Base-by-base conservation (phyloP, 2,888 invertebrate genomes). In the Bibio marci region DNA sequence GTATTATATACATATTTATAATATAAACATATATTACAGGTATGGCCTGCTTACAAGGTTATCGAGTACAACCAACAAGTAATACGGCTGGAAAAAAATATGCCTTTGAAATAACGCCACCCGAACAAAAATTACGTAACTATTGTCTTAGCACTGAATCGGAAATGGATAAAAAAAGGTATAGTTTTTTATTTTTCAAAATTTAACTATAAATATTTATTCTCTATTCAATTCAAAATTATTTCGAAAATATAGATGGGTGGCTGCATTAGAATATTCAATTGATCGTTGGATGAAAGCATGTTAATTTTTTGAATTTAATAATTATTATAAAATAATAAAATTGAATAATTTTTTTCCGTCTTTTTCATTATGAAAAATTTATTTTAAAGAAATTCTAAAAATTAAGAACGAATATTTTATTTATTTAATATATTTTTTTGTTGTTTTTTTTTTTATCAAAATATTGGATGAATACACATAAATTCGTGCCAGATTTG, bases 61-160 rank as follows among this genome's bases (percentile, higher is more conserved):
- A 91, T 64, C 75, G 79, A 55, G 85, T 92, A 47, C 88, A 90
- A 62, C 80, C 78, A 32, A 76, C 80, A 46, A 56, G 58, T 10
- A 75, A 79, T 25, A 72, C 80, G 5, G 80, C 83, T n/a, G 83
- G 83, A 37, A 85, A 86, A 62, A 88, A 88, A 58, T 82, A 80
- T 58, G 85, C 88, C 14, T 94, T 94, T 58, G 88, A 88, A 63
- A 74, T 91, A 41, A 73, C 85, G 57, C 90, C 94, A 37, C 81
- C 88, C 2, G 88, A 90, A 52, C 69, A 80, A 2, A 80, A 78
- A 49, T 80, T 90, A 57, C 73, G 87, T 51, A 83, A 82, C 57
- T 91, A 87, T 58, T 87, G 82, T 58, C 91, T 94, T 65, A 81
- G 85, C 56, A 83, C 91, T 1, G 92, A 94, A 55, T 82, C 88